These are phyloP conservation scores for Chouioia cunea DNA, from an alignment of 2,888 invertebrate species.

Conservation along the genomic window DNA sequence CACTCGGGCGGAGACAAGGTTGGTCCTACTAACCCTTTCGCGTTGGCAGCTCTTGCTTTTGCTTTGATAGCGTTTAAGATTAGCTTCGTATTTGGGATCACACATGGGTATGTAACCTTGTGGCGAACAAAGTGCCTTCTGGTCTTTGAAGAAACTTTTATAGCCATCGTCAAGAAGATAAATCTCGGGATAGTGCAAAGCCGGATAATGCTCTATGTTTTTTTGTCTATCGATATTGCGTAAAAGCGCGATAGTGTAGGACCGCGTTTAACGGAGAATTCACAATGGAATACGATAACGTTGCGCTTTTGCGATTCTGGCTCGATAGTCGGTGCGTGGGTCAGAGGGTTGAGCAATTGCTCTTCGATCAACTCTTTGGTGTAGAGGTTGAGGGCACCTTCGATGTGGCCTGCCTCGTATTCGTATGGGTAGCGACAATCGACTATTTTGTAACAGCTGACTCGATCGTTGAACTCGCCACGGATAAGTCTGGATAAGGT, in stretches of 20 bases:
- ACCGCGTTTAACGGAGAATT: conserved; percentile 96
- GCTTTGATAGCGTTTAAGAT: conserved; percentile 80
- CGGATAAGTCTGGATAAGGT: conserved; percentile 81
- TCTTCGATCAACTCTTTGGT: conserved; percentile 81
- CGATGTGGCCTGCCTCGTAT: conserved; percentile 91
- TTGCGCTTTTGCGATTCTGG: conserved; percentile 70
- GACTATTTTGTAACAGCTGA: conserved; percentile 82
- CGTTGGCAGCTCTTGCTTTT: conserved; percentile 83
- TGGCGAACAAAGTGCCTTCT: conserved; percentile 79
- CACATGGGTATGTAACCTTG: conserved; percentile 86
- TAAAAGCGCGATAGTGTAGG: conserved; percentile 91
- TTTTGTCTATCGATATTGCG: conserved; percentile 86
- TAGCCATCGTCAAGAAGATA: conserved; percentile 95
- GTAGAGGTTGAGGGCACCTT: conserved; percentile 85
- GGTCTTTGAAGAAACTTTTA: conserved; percentile 82
- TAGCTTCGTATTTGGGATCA: conserved; percentile 81
- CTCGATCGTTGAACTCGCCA: conserved; percentile 76
- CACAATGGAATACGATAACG: conserved; percentile 96
- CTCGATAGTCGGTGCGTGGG: conserved; percentile 60
- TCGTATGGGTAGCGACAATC: conserved; percentile 98
- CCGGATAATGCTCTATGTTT: conserved; percentile 87
- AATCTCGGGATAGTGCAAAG: conserved; percentile 90
- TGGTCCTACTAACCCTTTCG: conserved; percentile 62
- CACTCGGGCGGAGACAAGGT: conserved; percentile 53
- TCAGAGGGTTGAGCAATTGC: conserved; percentile 71